These are phyloP conservation scores for Ovis canadensis DNA, from an alignment of 2,113 vertebrate species.

Conservation along the genomic window DNA sequence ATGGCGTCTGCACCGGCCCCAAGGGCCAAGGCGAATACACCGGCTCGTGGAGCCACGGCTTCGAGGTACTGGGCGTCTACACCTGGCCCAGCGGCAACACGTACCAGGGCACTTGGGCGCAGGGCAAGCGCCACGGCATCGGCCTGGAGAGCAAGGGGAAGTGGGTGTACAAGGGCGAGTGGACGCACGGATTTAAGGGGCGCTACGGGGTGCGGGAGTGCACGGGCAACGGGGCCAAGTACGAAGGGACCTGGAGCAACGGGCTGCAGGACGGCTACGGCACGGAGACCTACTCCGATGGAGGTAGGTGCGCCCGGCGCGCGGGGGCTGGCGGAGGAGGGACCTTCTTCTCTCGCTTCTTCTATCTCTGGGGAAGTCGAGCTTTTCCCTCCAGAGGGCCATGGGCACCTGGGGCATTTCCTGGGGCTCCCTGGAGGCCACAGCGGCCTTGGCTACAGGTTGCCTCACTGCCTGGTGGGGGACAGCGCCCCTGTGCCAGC, in stretches of 20 bases:
- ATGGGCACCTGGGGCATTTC: background rate
- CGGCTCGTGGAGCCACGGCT: slow-evolving; percentile 98
- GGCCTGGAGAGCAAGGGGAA: slow-evolving; percentile 98
- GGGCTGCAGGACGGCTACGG: slow-evolving; percentile 99
- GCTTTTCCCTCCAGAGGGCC: background rate
- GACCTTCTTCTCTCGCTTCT: background rate
- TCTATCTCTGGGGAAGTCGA: slow-evolving; percentile 48
- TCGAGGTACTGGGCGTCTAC: slow-evolving; percentile 98
- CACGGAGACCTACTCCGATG: slow-evolving; percentile 98
- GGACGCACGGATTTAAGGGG: slow-evolving; percentile 99
- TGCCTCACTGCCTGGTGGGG: slow-evolving; percentile 52
- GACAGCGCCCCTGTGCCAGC: slow-evolving; percentile 36
- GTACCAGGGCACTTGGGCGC: slow-evolving; percentile 98
- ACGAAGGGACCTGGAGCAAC: slow-evolving; percentile 99
- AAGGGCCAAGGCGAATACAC: slow-evolving; percentile 99
- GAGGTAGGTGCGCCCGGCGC: slow-evolving; percentile 85
- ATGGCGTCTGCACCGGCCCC: slow-evolving; percentile 98
- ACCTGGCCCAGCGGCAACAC: slow-evolving; percentile 99
- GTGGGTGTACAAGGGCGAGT: slow-evolving; percentile 99
- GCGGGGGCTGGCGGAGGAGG: background rate
- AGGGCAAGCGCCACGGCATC: slow-evolving; percentile 98
- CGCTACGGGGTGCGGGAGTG: slow-evolving; percentile 97
- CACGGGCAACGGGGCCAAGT: slow-evolving; percentile 94
- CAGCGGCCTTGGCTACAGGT: slow-evolving; percentile 72
- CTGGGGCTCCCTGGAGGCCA: slow-evolving; percentile 9